Evolutionary conservation across 2,797 vertebrate species (phyloP).

Genomic region (Gastrophryne carolinensis): DNA sequence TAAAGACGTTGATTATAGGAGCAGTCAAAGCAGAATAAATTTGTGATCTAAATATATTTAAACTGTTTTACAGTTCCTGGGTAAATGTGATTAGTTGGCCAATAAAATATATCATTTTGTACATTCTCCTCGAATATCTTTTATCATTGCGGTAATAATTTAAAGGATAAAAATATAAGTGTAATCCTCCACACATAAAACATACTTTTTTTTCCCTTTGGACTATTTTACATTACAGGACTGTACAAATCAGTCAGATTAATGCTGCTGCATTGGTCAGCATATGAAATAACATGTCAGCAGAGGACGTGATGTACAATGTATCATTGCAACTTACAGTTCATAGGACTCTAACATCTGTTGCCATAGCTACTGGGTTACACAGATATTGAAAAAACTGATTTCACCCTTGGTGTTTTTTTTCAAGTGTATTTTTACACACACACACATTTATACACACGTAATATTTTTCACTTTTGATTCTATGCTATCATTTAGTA

Average conservation of each 20-base stretch:
- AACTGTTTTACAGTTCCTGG: not conserved
- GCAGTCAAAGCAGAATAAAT: not conserved
- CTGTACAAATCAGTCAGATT: constrained; percentile 61
- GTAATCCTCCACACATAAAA: constrained; percentile 5
- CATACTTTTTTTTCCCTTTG: not conserved
- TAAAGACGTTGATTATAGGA: constrained; percentile 66
- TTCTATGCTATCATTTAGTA: no score
- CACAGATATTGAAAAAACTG: constrained; percentile 74
- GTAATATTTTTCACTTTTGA: no score
- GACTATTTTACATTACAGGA: constrained; percentile 21
- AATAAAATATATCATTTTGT: not conserved
- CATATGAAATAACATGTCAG: constrained; percentile 65
- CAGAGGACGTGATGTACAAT: constrained; percentile 67
- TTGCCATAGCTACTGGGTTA: constrained; percentile 81
- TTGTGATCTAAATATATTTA: not conserved
- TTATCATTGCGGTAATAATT: not conserved
- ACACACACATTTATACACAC: no score
- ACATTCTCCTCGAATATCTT: not conserved
- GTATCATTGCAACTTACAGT: constrained; percentile 74
- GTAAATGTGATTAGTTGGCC: not conserved
- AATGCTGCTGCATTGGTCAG: constrained; percentile 64
- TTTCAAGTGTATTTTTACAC: no score
- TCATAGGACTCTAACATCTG: constrained; percentile 77
- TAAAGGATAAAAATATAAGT: constrained; percentile 12
- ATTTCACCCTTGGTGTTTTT: no score